Conservation (phyloP, 2,888 invertebrate genomes). For the Euspilapteryx auroguttella region DNA sequence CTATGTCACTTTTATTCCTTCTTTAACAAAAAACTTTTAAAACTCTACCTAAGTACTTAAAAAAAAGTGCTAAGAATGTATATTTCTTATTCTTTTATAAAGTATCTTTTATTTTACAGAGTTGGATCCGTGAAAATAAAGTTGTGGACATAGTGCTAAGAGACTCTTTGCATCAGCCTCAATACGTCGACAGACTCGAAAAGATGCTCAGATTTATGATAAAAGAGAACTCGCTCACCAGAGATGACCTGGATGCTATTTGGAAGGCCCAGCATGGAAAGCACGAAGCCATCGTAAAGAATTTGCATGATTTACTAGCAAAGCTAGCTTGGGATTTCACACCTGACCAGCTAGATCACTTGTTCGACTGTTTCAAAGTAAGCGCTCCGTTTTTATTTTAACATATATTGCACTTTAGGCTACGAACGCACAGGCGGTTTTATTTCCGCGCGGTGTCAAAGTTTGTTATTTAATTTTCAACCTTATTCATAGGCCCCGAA, state of each 20-base stretch:
- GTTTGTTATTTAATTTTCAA: too few relatives aligned
- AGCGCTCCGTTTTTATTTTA: not conserved
- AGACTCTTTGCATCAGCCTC: slow-evolving; percentile 95
- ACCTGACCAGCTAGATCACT: slow-evolving; percentile 94
- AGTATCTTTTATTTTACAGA: slow-evolving; percentile 46
- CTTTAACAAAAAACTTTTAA: too few relatives aligned
- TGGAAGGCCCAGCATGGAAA: slow-evolving; percentile 98
- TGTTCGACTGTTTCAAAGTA: slow-evolving; percentile 96
- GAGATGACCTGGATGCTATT: slow-evolving; percentile 91
- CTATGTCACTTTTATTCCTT: too few relatives aligned
- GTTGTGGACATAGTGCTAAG: slow-evolving; percentile 93
- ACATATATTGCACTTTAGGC: too few relatives aligned
- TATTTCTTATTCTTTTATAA: not conserved
- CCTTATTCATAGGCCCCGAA: too few relatives aligned
- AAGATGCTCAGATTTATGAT: slow-evolving; percentile 97
- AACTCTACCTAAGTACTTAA: too few relatives aligned
- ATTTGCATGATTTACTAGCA: slow-evolving; percentile 93
- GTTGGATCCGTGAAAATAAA: slow-evolving; percentile 95
- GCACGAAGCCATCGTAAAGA: slow-evolving; percentile 98
- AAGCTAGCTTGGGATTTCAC: slow-evolving; percentile 98
- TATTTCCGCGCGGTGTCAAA: too few relatives aligned
- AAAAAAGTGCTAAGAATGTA: too few relatives aligned
- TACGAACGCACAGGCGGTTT: too few relatives aligned
- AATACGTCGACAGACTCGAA: slow-evolving; percentile 96
- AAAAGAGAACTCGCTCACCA: slow-evolving; percentile 86